These are phyloP conservation scores for Carlito syrichta DNA, from an alignment of 2,113 vertebrate genomes.

Conservation along the genomic window DNA sequence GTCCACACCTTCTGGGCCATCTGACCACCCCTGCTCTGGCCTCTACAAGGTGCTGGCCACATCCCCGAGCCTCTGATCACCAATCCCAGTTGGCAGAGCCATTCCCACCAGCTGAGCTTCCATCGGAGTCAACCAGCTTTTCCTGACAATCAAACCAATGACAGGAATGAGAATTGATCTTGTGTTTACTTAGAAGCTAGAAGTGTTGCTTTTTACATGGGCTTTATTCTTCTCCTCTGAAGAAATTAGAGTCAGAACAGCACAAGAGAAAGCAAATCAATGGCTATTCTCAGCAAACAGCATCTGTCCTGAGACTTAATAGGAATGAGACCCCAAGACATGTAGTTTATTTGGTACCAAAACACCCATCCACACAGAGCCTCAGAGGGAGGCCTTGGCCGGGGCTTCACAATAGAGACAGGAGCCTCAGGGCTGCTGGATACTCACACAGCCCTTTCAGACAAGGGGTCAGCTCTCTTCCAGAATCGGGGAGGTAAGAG, in stretches of 20 bases:
- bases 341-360: constrained; percentile 11
- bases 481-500: background rate
- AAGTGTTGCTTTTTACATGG: constrained; percentile 42
- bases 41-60: no score
- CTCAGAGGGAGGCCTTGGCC: constrained; percentile 21
- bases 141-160: constrained; percentile 26
- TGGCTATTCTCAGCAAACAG: constrained; percentile 67
- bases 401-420: background rate
- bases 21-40: background rate
- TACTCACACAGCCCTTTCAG: background rate
- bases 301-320: constrained; percentile 71
- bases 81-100: background rate
- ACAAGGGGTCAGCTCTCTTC: background rate
- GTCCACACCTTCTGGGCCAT: background rate
- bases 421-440: background rate
- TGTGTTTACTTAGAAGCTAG: constrained; percentile 46
- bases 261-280: constrained; percentile 69
- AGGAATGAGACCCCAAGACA: constrained; percentile 64
- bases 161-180: constrained; percentile 65
- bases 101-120: constrained; percentile 23
- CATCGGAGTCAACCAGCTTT: constrained; percentile 37
- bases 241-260: constrained; percentile 65
- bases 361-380: constrained; percentile 41
- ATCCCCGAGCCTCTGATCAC: background rate
- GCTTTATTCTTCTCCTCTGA: constrained; percentile 50